These are phyloP conservation scores for Trichoplusia ni DNA, from an alignment of 1,140 invertebrate genomes.

Conservation along the genomic window DNA sequence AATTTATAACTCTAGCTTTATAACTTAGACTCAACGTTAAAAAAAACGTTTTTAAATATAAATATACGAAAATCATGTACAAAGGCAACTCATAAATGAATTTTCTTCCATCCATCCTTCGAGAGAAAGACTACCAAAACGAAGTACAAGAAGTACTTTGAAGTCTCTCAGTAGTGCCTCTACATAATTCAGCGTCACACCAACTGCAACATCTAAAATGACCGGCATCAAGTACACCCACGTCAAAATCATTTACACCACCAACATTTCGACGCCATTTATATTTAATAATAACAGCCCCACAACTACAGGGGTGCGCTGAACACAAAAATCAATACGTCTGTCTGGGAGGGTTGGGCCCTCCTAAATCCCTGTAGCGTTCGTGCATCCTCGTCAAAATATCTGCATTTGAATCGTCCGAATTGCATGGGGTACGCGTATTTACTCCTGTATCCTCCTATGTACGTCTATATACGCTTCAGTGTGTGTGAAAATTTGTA, in stretches of 20 bases:
- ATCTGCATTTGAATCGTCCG: constrained; percentile 60
- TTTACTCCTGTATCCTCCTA: too few species aligned
- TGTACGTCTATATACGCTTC: neutral
- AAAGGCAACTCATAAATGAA: too few species aligned
- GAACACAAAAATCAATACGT: constrained; percentile 67
- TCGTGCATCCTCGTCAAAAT: constrained; percentile 55
- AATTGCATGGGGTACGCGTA: constrained; percentile 30
- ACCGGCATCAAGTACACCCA: neutral
- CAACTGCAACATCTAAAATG: neutral
- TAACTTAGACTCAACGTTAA: too few species aligned
- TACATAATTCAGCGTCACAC: neutral
- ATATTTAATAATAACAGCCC: constrained; percentile 71
- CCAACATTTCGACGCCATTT: constrained; percentile 67
- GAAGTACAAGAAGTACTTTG: too few species aligned
- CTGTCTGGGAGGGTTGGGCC: constrained; percentile 63
- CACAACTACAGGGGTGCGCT: constrained; percentile 52
- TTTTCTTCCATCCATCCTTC: too few species aligned
- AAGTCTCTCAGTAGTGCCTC: too few species aligned
- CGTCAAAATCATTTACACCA: constrained; percentile 35
- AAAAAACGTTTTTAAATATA: too few species aligned
- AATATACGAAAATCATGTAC: too few species aligned
- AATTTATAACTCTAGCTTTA: too few species aligned
- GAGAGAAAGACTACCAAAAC: too few species aligned
- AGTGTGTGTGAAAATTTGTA: neutral
- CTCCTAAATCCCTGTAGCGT: constrained; percentile 45